phyloP scores from a whole-genome alignment of 1,140 invertebrate genomes.

The Dreissena rostriformis region DNA sequence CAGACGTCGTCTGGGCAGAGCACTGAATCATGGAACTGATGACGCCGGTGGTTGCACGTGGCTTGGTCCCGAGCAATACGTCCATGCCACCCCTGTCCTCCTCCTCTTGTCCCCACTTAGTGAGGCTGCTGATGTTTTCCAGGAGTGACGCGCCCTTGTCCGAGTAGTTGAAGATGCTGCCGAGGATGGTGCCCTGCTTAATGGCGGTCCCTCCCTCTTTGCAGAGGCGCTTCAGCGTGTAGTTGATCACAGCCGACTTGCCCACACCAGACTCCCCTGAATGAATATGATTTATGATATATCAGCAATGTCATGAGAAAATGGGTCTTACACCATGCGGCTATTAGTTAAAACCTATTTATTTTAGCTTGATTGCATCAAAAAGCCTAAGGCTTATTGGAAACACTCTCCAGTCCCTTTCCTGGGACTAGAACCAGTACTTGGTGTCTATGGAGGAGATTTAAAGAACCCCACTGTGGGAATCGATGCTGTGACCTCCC shows the following conservation, averaged over 20 bases:
- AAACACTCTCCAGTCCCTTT: too few species aligned
- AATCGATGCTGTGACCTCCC: too few species aligned
- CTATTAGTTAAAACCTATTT: too few species aligned
- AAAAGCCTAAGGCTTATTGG: too few species aligned
- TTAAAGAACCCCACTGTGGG: too few species aligned
- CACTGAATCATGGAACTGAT: slow-evolving; percentile 77
- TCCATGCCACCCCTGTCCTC: slow-evolving; percentile 52
- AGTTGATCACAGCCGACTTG: slow-evolving; percentile 79
- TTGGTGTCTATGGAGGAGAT: too few species aligned
- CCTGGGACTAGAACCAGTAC: too few species aligned
- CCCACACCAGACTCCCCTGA: slow-evolving; percentile 81
- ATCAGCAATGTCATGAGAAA: too few species aligned
- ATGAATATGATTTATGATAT: neutral
- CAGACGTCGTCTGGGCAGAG: slow-evolving; percentile 78
- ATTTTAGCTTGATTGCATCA: too few species aligned
- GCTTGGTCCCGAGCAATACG: slow-evolving; percentile 60
- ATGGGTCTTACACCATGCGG: too few species aligned
- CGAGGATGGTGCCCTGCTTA: slow-evolving; percentile 75
- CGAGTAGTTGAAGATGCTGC: slow-evolving; percentile 76
- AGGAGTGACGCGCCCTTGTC: slow-evolving; percentile 76
- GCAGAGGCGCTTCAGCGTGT: slow-evolving; percentile 75
- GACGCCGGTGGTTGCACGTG: slow-evolving; percentile 68
- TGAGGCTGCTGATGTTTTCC: slow-evolving; percentile 76
- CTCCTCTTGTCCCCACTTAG: slow-evolving; percentile 67
- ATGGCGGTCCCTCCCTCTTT: slow-evolving; percentile 76